Percentiles rank a stretch among this genome's conserved stretches.
phyloP scores from a whole-genome alignment of 2,888 invertebrate genomes.

The Zelleria hepariella region DNA sequence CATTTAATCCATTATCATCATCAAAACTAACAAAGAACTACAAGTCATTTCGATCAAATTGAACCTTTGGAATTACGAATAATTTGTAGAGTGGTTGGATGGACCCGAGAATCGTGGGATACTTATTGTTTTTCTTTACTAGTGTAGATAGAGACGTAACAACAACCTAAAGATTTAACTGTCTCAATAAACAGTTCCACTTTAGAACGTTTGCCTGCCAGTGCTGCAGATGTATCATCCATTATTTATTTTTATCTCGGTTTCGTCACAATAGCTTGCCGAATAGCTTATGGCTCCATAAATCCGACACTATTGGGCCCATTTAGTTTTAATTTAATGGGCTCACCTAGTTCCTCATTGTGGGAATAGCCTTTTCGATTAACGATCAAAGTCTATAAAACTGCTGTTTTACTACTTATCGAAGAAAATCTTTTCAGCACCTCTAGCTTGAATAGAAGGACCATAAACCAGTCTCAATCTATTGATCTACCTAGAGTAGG shows the following conservation, averaged over 20 bases:
- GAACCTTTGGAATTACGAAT: background rate
- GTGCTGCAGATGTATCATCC: background rate
- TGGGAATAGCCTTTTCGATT: background rate
- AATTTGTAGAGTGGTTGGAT: no score
- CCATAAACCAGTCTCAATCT: no score
- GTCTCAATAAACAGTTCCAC: background rate
- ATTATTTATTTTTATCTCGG: conserved; percentile 31
- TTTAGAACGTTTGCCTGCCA: background rate
- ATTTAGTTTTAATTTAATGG: conserved; percentile 36
- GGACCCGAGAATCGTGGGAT: background rate
- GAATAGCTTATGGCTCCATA: conserved; percentile 18
- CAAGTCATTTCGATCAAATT: background rate
- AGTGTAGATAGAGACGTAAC: no score
- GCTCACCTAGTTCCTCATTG: conserved; percentile 24
- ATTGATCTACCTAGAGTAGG: no score
- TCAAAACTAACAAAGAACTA: background rate
- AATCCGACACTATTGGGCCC: conserved; percentile 18
- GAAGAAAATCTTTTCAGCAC: no score
- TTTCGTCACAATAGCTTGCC: conserved; percentile 26
- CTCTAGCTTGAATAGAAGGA: no score
- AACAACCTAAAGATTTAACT: background rate
- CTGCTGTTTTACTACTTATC: background rate
- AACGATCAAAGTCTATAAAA: background rate
- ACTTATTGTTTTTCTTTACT: background rate
- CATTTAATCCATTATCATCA: background rate